Conservation (phyloP, 2,113 vertebrate species). For the Mystacornis crossleyi region DNA sequence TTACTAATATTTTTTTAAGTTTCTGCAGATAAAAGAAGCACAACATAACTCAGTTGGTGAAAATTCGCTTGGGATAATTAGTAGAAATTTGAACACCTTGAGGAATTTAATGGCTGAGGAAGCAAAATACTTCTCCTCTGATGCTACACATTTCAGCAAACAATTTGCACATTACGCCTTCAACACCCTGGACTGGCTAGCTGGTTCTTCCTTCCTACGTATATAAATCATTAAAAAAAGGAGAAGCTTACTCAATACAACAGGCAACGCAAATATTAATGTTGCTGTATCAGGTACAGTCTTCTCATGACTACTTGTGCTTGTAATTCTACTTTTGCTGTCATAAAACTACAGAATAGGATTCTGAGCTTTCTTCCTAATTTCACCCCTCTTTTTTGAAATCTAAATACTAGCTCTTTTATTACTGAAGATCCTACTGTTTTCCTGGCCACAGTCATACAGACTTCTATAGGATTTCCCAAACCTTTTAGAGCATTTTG, state of each 20-base stretch:
- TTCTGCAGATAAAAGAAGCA: not conserved
- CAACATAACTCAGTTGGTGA: not conserved
- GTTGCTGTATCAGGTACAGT: not conserved
- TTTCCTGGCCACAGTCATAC: not conserved
- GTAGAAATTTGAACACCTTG: conserved; percentile 36
- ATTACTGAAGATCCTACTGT: not conserved
- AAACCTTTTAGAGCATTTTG: not conserved
- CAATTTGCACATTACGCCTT: not conserved
- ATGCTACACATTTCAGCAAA: not conserved
- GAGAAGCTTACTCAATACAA: not conserved
- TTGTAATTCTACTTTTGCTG: not conserved
- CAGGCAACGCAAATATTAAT: not conserved
- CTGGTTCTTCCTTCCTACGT: not conserved
- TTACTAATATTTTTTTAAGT: not conserved
- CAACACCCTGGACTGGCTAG: not conserved
- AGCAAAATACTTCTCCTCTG: not conserved
- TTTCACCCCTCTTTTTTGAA: not conserved
- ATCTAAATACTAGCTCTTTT: not conserved
- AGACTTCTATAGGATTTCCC: not conserved
- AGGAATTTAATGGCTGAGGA: not conserved
- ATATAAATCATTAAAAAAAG: not conserved
- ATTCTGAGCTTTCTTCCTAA: not conserved
- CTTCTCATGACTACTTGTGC: not conserved
- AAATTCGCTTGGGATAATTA: conserved; percentile 31
- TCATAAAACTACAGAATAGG: not conserved